Conservation (phyloP, 2,888 invertebrate genomes). For the Phytoseiulus persimilis region DNA sequence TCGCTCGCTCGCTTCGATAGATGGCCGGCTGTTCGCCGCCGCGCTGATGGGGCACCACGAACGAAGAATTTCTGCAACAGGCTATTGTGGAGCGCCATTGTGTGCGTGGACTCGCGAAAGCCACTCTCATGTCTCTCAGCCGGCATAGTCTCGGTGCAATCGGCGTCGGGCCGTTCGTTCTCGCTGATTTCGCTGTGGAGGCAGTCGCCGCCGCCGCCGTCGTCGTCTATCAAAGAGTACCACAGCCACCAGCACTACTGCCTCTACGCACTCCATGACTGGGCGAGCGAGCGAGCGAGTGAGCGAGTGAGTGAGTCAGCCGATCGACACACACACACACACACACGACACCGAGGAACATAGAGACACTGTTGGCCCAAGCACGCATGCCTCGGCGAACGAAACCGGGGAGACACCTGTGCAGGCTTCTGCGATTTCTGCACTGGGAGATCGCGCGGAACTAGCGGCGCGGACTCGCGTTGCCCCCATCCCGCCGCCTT, state of each 20-base stretch:
- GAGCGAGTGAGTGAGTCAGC: not conserved
- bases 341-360: no score
- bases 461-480: no score
- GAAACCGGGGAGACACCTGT: not conserved
- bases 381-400: no score
- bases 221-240: not conserved
- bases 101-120: not conserved
- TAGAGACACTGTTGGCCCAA: no score
- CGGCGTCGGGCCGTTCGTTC: not conserved
- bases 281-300: not conserved
- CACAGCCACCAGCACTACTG: not conserved
- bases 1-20: not conserved
- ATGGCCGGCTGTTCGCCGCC: not conserved
- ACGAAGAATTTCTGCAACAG: not conserved
- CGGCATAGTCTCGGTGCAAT: not conserved
- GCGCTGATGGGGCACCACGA: not conserved
- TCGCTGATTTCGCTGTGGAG: not conserved
- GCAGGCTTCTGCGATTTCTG: not conserved
- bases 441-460: not conserved
- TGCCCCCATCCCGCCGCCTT: no score
- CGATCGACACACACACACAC: not conserved
- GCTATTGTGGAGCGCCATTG: not conserved
- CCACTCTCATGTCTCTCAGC: not conserved
- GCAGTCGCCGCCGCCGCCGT: not conserved
- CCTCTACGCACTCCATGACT: not conserved